Percentiles rank a stretch among this genome's conserved stretches.
Evolutionary conservation across 2,888 invertebrate genomes (phyloP).

Genomic region (Arge pagana): DNA sequence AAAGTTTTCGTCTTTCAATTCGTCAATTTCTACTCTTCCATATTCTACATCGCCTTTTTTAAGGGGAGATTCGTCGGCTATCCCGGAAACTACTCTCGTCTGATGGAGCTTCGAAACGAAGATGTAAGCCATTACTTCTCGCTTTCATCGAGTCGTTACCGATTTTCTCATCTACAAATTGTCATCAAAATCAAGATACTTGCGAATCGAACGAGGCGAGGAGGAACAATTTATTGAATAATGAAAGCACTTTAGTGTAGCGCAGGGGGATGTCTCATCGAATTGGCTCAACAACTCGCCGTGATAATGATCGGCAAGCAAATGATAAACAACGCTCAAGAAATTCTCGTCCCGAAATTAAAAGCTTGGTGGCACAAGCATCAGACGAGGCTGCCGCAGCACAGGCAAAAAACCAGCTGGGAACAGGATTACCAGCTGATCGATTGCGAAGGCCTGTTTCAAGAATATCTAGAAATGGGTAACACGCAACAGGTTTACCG

Average conservation of each 20-base stretch:
- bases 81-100: slow-evolving; percentile 69
- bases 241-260: slow-evolving; percentile 66
- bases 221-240: no score
- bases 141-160: no score
- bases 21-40: slow-evolving; percentile 86
- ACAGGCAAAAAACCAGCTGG: slow-evolving; percentile 60
- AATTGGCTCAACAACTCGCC: slow-evolving; percentile 81
- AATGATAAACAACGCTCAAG: slow-evolving; percentile 75
- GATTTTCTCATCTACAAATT: no score
- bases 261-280: slow-evolving; percentile 84
- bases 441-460: slow-evolving; percentile 72
- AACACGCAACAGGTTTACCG: slow-evolving; percentile 12
- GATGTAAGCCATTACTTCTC: slow-evolving; percentile 57
- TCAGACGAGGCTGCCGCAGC: slow-evolving; percentile 46
- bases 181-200: no score
- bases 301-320: slow-evolving; percentile 90
- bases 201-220: no score
- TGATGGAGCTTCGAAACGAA: slow-evolving; percentile 62
- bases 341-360: slow-evolving; percentile 73
- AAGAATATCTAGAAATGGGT: slow-evolving; percentile 86
- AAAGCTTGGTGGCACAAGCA: slow-evolving; percentile 63
- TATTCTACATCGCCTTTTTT: slow-evolving; percentile 82
- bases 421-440: slow-evolving; percentile 68
- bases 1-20: slow-evolving; percentile 89
- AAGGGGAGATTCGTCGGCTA: slow-evolving; percentile 81